A percentile compares a stretch with the other conserved stretches of the same genome.
These are phyloP conservation scores for Lamellibrachia luymesi DNA, from an alignment of 1,140 invertebrate genomes.

Conservation along the genomic window DNA sequence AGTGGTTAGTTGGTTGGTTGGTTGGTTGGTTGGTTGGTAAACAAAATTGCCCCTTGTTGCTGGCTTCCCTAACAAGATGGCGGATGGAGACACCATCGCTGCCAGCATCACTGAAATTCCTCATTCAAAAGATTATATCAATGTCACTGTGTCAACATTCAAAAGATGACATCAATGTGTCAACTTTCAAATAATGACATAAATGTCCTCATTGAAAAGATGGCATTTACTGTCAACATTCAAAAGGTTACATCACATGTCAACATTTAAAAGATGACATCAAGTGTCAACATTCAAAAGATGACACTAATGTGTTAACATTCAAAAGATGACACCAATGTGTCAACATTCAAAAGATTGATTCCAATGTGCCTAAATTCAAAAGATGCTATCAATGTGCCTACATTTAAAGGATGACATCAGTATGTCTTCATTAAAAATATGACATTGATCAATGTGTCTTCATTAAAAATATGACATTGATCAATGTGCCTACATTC, in stretches of 20 bases:
- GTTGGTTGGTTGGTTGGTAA: neutral
- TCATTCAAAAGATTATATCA: neutral
- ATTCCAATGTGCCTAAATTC: too few relatives aligned
- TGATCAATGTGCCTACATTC: neutral
- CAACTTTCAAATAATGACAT: neutral
- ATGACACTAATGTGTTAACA: too few relatives aligned
- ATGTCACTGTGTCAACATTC: neutral
- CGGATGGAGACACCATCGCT: neutral
- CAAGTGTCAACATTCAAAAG: too few relatives aligned
- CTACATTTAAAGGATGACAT: neutral
- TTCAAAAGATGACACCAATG: neutral
- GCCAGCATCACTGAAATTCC: neutral
- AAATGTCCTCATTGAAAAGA: neutral
- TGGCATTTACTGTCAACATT: neutral
- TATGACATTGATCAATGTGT: neutral
- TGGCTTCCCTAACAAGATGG: neutral
- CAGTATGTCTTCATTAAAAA: neutral
- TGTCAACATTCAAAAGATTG: neutral
- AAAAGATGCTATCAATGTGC: too few relatives aligned
- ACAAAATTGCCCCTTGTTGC: neutral
- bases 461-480: neutral
- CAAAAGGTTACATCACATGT: too few relatives aligned
- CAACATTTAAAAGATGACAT: neutral
- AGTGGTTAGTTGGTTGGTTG: neutral
- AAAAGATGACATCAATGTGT: neutral